phyloP scores from a whole-genome alignment of 2,888 invertebrate species.

The Drosophila longiperda region DNA sequence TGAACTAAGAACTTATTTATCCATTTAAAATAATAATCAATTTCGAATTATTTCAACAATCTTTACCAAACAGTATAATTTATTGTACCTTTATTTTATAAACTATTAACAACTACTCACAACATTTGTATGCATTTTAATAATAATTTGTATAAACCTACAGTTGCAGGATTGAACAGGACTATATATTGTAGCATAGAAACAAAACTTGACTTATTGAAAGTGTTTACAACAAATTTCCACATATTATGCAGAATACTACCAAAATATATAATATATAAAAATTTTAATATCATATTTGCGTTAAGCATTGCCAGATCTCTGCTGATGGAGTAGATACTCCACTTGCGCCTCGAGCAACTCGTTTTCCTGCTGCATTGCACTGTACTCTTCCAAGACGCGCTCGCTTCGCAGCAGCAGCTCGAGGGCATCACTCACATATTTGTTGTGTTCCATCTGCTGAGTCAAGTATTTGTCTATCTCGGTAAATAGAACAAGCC shows the following conservation, averaged over 20 bases:
- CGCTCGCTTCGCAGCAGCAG: conserved; percentile 78
- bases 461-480: conserved; percentile 73
- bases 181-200: neutral
- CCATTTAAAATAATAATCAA: neutral
- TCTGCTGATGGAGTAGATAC: conserved; percentile 41
- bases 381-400: conserved; percentile 79
- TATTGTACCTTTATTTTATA: neutral
- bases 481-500: conserved; percentile 76
- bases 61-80: neutral
- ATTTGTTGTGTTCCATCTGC: conserved; percentile 66
- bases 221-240: neutral
- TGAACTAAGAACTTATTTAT: neutral
- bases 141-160: neutral
- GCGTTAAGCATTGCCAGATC: conserved; percentile 13
- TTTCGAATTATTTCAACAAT: neutral
- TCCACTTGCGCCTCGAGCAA: conserved; percentile 69
- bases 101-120: neutral
- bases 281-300: conserved; percentile 1
- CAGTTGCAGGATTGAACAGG: neutral
- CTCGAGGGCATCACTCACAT: conserved; percentile 74
- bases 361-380: conserved; percentile 81
- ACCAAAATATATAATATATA: conserved; percentile 9
- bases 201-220: neutral
- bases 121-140: neutral
- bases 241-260: neutral